These are phyloP conservation scores for Oreochromis spilurus DNA, from an alignment of 2,113 vertebrate species.

Conservation along the genomic window DNA sequence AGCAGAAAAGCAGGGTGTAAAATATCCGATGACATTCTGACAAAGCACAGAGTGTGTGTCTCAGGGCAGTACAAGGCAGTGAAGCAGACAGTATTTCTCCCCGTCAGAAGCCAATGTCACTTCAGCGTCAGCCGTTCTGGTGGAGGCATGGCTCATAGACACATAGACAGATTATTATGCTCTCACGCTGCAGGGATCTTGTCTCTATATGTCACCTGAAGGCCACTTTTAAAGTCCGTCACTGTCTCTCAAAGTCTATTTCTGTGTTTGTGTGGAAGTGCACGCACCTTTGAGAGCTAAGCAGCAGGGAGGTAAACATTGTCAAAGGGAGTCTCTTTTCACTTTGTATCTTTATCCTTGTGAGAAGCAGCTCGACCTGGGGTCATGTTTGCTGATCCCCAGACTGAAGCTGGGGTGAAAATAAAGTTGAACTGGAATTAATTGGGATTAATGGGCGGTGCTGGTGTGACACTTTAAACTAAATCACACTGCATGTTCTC, in stretches of 20 bases:
- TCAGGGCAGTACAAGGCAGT: background rate
- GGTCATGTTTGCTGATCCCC: background rate
- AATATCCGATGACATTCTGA: slow-evolving; percentile 41
- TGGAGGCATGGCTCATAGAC: background rate
- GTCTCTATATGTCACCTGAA: background rate
- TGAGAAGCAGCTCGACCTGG: background rate
- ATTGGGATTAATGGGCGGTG: background rate
- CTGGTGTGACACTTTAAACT: background rate
- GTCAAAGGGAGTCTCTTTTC: background rate
- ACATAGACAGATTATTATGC: background rate
- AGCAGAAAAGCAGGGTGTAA: slow-evolving; percentile 43
- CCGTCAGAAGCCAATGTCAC: slow-evolving; percentile 9
- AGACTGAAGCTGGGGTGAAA: background rate
- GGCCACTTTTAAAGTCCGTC: background rate
- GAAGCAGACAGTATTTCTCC: background rate
- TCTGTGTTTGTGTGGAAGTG: background rate
- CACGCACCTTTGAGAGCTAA: background rate
- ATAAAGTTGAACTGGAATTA: background rate
- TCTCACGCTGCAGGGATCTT: background rate
- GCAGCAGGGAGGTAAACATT: background rate
- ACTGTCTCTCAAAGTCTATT: background rate
- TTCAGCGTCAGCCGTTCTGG: background rate
- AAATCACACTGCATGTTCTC: background rate
- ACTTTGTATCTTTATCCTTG: background rate
- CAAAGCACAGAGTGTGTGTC: background rate